Evolutionary conservation across 2,113 vertebrate species (phyloP).

Genomic region (Callopanchax toddi): DNA sequence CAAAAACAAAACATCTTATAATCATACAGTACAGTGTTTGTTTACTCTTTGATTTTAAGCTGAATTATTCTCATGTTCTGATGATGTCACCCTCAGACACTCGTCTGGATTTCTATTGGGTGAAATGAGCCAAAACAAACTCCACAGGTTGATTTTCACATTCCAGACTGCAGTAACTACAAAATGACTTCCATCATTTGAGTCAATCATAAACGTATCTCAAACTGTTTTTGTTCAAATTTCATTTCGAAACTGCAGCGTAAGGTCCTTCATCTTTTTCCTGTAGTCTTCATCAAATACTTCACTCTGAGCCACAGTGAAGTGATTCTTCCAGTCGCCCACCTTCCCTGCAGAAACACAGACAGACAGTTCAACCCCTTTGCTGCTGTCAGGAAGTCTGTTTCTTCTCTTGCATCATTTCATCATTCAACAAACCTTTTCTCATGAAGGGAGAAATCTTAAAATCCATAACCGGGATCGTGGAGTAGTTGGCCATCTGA

Average conservation of each 20-base stretch:
- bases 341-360: constrained; percentile 71
- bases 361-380: background rate
- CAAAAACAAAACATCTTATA: too few relatives aligned
- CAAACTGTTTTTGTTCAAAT: constrained; percentile 30
- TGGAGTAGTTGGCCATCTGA: constrained; percentile 77
- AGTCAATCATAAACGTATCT: too few relatives aligned
- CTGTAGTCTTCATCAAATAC: constrained; percentile 74
- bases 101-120: too few relatives aligned
- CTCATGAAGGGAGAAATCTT: constrained; percentile 80
- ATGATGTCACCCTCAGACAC: too few relatives aligned
- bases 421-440: constrained; percentile 67
- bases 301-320: constrained; percentile 74
- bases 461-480: constrained; percentile 49
- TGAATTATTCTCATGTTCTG: too few relatives aligned
- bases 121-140: too few relatives aligned
- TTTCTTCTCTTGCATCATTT: background rate
- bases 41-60: too few relatives aligned
- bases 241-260: constrained; percentile 60
- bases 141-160: too few relatives aligned
- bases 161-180: too few relatives aligned
- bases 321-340: constrained; percentile 68
- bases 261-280: constrained; percentile 66
- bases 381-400: background rate
- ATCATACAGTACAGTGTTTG: too few relatives aligned
- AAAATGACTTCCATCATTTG: too few relatives aligned